Evolutionary conservation across 2,113 vertebrate genomes (phyloP).

Genomic region (Pleuronectes platessa): DNA sequence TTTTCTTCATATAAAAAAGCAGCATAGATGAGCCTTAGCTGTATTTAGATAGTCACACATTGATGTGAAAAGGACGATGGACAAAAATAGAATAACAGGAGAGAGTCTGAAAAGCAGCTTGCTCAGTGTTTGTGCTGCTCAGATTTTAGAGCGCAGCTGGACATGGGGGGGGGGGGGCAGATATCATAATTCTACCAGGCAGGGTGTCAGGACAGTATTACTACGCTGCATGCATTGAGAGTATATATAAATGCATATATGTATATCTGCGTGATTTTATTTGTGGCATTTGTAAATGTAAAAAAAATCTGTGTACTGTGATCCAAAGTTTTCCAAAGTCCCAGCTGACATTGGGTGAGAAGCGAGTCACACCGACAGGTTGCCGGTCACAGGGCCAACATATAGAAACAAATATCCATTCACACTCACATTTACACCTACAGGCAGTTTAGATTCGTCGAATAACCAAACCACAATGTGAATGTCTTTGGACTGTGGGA

Average conservation of each 20-base stretch:
- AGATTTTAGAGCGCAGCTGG: constrained; percentile 6
- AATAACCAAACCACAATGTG: too few species aligned
- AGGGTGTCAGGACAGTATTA: constrained; percentile 1
- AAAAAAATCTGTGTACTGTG: background rate
- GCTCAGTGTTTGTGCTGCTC: constrained; percentile 7
- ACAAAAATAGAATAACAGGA: background rate
- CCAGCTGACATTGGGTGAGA: too few species aligned
- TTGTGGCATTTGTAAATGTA: background rate
- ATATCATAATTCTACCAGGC: constrained; percentile 1
- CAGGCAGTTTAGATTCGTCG: too few species aligned
- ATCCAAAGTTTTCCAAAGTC: background rate
- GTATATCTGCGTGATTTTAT: background rate
- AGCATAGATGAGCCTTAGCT: too few species aligned
- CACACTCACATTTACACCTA: too few species aligned
- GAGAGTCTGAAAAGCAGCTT: background rate
- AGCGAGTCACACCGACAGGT: too few species aligned
- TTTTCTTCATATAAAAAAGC: too few species aligned
- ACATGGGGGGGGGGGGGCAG: constrained; percentile 22
- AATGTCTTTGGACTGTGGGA: too few species aligned
- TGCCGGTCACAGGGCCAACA: too few species aligned
- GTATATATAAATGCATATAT: background rate
- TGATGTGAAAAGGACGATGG: constrained; percentile 2
- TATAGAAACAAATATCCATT: too few species aligned
- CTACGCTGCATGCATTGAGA: constrained; percentile 3
- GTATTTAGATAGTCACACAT: background rate